Evolutionary conservation across 2,888 invertebrate species (phyloP), one percentile per base, ranked within the genome.

Genomic region (Drosophila robusta): DNA sequence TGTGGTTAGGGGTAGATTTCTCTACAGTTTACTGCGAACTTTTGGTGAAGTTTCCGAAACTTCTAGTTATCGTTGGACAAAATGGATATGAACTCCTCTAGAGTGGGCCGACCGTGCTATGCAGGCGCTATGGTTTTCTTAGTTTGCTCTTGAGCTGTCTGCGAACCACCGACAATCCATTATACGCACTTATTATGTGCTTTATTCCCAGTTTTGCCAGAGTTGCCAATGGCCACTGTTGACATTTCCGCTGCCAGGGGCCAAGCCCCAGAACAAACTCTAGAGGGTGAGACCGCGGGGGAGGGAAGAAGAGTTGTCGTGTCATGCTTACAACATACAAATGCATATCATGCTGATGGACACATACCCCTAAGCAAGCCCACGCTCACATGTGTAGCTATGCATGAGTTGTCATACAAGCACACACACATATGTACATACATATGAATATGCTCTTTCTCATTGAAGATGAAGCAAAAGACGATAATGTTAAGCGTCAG

Each of bases 401-500:
- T 58, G 65, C 70, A 69, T 60, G 60, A 70, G 47, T 52, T 54
- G 69, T 49, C 47, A 62, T 47, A 39, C 26, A 65, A 34, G 44
- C 60, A 56, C 38, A n/a, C 24, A 41, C 26, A 29, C n/a, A 11
- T 29, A 22, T 14, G 11, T 22, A 46, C 11, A 4, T 29, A 18
- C 24, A 45, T 36, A 45, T 24, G 52, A 22, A 38, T 50, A 58
- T 58, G 44, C 60, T 50, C 49, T 24, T 46, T 38, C 66, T 56
- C 69, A 71, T 78, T 69, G 71, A 79, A 69, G 66, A 67, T 69
- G 79, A 75, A 62, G 78, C 79, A 71, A 60, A 68, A 75, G 78
- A 69, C 82, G 79, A 81, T 79, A 82, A 79, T 79, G 71, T 78
- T 78, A 81, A 78, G 75, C 82, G 78, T 81, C 82, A 82, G 79